These are phyloP conservation scores for Pelochelys cantorii DNA, from an alignment of 2,797 vertebrate species.

Conservation along the genomic window DNA sequence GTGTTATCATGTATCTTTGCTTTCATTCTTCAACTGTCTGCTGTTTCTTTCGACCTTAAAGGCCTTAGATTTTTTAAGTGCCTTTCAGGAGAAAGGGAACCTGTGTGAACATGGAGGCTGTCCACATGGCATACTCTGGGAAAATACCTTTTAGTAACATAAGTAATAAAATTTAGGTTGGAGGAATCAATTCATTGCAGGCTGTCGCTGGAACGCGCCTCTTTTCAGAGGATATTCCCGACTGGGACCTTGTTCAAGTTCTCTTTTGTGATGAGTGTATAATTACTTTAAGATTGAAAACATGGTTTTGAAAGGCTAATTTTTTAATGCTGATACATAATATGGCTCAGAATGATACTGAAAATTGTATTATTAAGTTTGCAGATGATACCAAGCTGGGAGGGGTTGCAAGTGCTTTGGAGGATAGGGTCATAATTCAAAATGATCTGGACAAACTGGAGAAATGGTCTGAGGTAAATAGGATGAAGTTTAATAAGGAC, in stretches of 20 bases:
- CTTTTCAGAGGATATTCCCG: background rate
- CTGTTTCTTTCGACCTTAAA: background rate
- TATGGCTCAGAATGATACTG: accelerated
- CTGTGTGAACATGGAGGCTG: background rate
- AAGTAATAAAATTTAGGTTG: background rate
- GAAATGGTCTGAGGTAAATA: no score
- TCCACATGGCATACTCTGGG: background rate
- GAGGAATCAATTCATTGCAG: background rate
- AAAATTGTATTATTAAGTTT: background rate
- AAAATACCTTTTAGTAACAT: background rate
- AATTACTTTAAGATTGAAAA: background rate
- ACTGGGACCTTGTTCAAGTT: background rate
- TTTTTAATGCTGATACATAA: background rate
- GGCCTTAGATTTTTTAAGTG: background rate
- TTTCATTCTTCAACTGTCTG: background rate
- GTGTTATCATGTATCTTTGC: background rate
- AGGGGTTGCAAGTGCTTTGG: no score
- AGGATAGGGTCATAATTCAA: no score
- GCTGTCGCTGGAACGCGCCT: accelerated
- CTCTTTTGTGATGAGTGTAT: background rate
- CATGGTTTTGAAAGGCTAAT: background rate
- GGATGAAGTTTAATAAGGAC: no score
- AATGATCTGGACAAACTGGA: no score
- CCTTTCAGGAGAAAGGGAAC: background rate
- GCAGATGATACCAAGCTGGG: no score